phyloP scores from a whole-genome alignment of 2,113 vertebrate species.

The Rallus limicola region DNA sequence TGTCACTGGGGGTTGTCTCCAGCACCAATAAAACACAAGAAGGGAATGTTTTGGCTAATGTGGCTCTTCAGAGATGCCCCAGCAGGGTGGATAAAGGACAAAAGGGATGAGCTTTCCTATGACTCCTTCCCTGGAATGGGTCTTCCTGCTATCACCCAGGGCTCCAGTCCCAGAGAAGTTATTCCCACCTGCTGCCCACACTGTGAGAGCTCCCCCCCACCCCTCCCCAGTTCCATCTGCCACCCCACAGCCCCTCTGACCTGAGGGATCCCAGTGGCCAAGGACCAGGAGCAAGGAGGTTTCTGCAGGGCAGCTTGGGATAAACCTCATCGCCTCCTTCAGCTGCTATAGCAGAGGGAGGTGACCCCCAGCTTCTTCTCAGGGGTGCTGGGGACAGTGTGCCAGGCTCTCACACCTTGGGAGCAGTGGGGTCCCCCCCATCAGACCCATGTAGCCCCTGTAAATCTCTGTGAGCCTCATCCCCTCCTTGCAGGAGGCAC shows the following conservation, averaged over 20 bases:
- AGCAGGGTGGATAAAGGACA: background rate
- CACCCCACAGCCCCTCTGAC: background rate
- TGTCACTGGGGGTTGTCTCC: background rate
- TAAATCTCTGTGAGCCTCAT: background rate
- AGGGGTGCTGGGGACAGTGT: rapidly evolving
- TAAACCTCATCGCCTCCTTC: rapidly evolving
- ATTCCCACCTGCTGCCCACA: background rate
- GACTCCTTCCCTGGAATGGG: background rate
- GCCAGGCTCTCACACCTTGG: background rate
- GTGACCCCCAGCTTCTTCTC: background rate
- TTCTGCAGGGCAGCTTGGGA: background rate
- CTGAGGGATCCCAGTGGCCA: rapidly evolving
- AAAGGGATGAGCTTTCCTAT: background rate
- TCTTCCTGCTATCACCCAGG: background rate
- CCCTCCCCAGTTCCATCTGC: background rate
- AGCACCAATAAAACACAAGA: background rate
- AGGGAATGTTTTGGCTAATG: background rate
- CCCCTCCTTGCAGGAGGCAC: background rate
- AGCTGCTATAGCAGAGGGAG: background rate
- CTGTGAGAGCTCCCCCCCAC: background rate
- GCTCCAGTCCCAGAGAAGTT: rapidly evolving
- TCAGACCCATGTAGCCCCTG: rapidly evolving
- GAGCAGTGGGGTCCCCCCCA: rapidly evolving
- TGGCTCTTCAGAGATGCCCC: background rate
- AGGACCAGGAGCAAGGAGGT: background rate